phyloP scores from a whole-genome alignment of 2,888 invertebrate genomes.

The Tipula helvola region DNA sequence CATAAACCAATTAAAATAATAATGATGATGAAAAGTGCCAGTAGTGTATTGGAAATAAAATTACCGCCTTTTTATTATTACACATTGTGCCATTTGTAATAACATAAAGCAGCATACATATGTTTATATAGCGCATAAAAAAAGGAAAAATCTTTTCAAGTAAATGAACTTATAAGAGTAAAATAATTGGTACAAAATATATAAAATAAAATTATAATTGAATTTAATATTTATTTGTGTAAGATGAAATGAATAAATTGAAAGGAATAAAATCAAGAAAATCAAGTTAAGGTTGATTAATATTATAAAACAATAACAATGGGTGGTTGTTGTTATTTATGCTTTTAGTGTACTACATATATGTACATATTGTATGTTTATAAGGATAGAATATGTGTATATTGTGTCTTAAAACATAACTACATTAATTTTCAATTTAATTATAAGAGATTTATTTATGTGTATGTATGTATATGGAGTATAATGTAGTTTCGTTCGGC shows the following conservation, averaged over 20 bases:
- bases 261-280: not conserved
- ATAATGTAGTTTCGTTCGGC: not conserved
- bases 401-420: not conserved
- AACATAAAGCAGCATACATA: not conserved
- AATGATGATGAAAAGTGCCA: not conserved
- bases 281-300: not conserved
- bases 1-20: not conserved
- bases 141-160: not conserved
- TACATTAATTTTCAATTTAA: not conserved
- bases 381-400: not conserved
- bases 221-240: not conserved
- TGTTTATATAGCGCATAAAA: not conserved
- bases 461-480: not conserved
- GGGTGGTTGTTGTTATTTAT: not conserved
- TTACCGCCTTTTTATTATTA: not conserved
- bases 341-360: not conserved
- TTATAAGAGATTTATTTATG: not conserved
- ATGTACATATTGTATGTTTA: not conserved
- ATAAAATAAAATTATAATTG: not conserved
- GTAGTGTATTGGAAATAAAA: not conserved
- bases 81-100: not conserved
- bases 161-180: not conserved
- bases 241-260: not conserved
- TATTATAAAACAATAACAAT: not conserved
- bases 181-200: not conserved